Conservation (phyloP, 2,888 invertebrate species). For the Alsophila aescularia region DNA sequence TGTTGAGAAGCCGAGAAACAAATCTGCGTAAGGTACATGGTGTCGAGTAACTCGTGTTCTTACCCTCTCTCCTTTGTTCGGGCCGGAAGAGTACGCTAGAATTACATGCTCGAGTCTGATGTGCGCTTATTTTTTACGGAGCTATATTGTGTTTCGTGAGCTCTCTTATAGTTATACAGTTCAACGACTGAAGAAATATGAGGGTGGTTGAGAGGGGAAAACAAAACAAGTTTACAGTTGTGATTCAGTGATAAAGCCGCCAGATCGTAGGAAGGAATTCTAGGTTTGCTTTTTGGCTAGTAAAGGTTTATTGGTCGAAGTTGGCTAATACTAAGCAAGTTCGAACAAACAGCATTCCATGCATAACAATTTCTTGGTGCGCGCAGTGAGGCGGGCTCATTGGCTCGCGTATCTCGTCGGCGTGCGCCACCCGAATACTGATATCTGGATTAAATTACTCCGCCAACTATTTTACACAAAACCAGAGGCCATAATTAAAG, state of each 20-base stretch:
- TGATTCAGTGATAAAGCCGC: slow-evolving; percentile 51
- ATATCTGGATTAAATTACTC: slow-evolving; percentile 81
- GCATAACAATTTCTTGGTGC: slow-evolving; percentile 53
- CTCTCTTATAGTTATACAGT: slow-evolving; percentile 79
- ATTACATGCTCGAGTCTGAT: slow-evolving; percentile 84
- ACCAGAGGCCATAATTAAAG: slow-evolving; percentile 83
- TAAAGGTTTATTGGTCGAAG: slow-evolving; percentile 23
- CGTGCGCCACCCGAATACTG: slow-evolving; percentile 75
- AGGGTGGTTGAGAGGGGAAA: slow-evolving; percentile 66
- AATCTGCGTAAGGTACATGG: slow-evolving; percentile 83
- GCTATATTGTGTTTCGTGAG: slow-evolving; percentile 80
- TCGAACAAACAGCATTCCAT: slow-evolving; percentile 49
- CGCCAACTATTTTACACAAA: slow-evolving; percentile 83
- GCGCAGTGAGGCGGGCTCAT: slow-evolving; percentile 54
- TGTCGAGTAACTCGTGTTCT: slow-evolving; percentile 85
- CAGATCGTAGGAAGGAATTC: slow-evolving; percentile 48
- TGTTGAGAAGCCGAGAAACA: slow-evolving; percentile 74
- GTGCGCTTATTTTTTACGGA: slow-evolving; percentile 84
- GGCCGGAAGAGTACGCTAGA: slow-evolving; percentile 84
- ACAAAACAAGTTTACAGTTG: slow-evolving; percentile 71
- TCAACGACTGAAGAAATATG: slow-evolving; percentile 80
- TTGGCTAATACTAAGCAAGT: slow-evolving; percentile 41
- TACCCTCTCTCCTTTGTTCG: slow-evolving; percentile 84
- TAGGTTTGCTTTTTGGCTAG: slow-evolving; percentile 19
- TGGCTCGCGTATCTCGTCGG: slow-evolving; percentile 62